Conservation (phyloP, 2,113 vertebrate genomes). For the Brachirus orientalis region DNA sequence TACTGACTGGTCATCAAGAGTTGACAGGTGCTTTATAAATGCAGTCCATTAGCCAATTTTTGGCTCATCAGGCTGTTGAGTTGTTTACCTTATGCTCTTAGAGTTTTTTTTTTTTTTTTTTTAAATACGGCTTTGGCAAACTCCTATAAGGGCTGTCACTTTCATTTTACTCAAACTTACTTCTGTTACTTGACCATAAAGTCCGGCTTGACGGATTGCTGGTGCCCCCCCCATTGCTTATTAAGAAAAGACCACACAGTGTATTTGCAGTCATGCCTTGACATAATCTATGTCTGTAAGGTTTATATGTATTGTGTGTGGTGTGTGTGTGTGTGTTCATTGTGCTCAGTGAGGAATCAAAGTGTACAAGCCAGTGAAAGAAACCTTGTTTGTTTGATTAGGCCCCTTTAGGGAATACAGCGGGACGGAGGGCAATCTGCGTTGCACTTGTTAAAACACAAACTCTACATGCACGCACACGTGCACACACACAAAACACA, state of each 20-base stretch:
- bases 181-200: not conserved
- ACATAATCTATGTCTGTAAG: not conserved
- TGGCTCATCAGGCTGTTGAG: not conserved
- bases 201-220: no score
- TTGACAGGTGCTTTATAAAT: not conserved
- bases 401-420: constrained; percentile 52
- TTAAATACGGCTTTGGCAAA: not conserved
- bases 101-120: not conserved
- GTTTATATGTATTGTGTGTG: constrained; percentile 2
- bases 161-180: not conserved
- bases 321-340: constrained; percentile 17
- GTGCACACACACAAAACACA: not conserved
- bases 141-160: not conserved
- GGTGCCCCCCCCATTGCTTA: not conserved
- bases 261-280: constrained; percentile 5
- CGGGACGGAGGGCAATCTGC: constrained; percentile 21
- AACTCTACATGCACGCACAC: constrained; percentile 4
- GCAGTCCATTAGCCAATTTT: not conserved
- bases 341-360: constrained; percentile 58
- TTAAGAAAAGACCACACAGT: not conserved
- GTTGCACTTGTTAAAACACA: constrained; percentile 32
- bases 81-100: not conserved
- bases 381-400: constrained; percentile 66
- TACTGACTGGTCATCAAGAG: not conserved
- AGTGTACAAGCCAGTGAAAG: constrained; percentile 44